Base-by-base conservation (phyloP, 2,113 vertebrate species). In the Platichthys flesus region DNA sequence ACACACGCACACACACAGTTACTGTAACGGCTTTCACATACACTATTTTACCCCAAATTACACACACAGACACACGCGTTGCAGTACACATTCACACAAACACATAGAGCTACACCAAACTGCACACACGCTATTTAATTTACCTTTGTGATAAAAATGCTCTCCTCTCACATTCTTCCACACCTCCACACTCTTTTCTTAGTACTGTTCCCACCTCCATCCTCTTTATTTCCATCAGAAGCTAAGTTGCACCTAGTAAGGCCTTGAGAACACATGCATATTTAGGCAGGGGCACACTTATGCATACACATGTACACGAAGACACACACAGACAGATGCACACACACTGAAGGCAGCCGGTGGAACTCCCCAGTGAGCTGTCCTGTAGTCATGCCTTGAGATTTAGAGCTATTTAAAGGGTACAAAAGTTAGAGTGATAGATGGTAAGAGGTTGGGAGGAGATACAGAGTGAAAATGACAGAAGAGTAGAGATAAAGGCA, bases 361-460 rank as follows among this genome's bases (percentile, higher is more conserved):
- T 37, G 42, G 40, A 57, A 16, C 58, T 78, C 85, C 77, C 60
- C 2, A 2, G 75, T 64, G 82, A 45, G 69, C 63, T 65, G 81
- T 87, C 79, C 79, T 59, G 15, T 61, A 74, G 70, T 55, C 54
- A 37, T 69, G 56, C 62, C 24, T 5, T 47, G 31, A 83, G 78
- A 77, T 82, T 82, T 69, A 77, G 31, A 79, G 82, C 28, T 24
- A 62, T 84, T 85, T 81, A 66, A 86, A 73, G 64, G 37, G 76
- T 51, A 31, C 31, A 31, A 31, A 31, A 31, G 28, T 31, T 28
- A 28, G 26, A 66, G 70, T 62, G 56, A 84, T 65, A 7, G 58
- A 79, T 63, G 28, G 73, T 21, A 14, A 70, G 42, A 68, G 54
- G 47, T 14, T 64, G 54, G 9, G 28, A 35, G 60, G 67, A 70